Percentiles rank a stretch among this genome's conserved stretches.
phyloP scores from a whole-genome alignment of 2,797 vertebrate genomes.

The Garrulus glandarius region DNA sequence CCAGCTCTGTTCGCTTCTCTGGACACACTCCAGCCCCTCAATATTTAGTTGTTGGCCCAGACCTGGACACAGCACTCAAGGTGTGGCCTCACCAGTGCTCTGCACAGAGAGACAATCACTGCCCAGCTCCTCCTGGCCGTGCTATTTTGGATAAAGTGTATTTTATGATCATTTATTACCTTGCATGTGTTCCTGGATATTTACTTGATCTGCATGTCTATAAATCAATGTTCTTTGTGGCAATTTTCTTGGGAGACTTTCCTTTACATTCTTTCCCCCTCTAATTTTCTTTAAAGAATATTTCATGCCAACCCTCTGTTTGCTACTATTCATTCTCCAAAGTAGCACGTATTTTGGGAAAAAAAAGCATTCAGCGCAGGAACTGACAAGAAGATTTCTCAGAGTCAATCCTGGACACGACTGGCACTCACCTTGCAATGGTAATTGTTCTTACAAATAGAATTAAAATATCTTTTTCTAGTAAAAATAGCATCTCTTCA shows the following conservation, averaged over 20 bases:
- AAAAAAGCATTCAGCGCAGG: fast-evolving
- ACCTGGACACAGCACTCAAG: neutral
- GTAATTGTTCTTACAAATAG: neutral
- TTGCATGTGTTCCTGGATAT: neutral
- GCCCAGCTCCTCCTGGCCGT: neutral
- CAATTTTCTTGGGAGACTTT: neutral
- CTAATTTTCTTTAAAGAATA: neutral
- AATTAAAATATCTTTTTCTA: neutral
- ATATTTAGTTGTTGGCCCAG: neutral
- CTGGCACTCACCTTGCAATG: neutral
- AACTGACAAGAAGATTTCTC: neutral
- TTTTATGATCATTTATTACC: neutral
- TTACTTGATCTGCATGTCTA: neutral
- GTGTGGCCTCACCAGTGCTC: neutral
- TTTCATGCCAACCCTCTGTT: neutral
- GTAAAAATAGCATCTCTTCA: neutral
- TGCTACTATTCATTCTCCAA: neutral
- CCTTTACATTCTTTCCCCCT: fast-evolving
- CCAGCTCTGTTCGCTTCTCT: neutral
- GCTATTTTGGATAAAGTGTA: neutral
- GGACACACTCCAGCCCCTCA: neutral
- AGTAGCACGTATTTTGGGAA: neutral
- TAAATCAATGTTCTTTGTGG: neutral
- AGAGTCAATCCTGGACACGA: neutral
- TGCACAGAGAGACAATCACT: neutral